Base-by-base conservation (phyloP, 1,140 invertebrate genomes). In the Uloborus diversus region DNA sequence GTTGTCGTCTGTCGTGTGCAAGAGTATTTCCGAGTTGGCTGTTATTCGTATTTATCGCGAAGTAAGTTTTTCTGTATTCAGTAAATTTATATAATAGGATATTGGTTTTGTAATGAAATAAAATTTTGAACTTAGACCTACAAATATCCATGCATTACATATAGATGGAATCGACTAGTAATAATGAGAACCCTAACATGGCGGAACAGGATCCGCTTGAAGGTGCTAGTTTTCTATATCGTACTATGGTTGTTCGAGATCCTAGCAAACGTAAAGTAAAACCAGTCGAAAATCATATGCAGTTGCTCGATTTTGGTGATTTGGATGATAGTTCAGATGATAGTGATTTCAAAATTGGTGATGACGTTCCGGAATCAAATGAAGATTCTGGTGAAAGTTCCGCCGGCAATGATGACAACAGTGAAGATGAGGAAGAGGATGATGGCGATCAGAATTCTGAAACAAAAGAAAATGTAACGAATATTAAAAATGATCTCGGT, bases 311-410 rank as follows among this genome's bases (percentile, higher is more conserved):
- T 86, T 94, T 95, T 86, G 86, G 84, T 47, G 94, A 96, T 88
- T 87, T 94, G 68, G 94, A 92, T 42, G 95, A 97, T 86, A 96
- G 95, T 87, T 96, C 95, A 9, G 95, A 96, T 86, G 96, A 98
- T 86, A 96, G 94, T 83, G 96, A 98, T 88, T 98, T 96, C 88
- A 90, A 95, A 70, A 94, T 96, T 78, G 94, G 95, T 86, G 94
- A 95, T 86, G 93, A 94, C 82, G 91, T 91, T 68, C 84, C 28
- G 27, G 80, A 81, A 70, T 47, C 56, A n/a, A 47, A 71, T 9
- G 51, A 81, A 20, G 80, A 81, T 23, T 65, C 79, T 61, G 70
- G 68, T 56, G 82, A 78, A 20, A 80, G 80, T 30, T 71, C 71
- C 61, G 73, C 79, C 17, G 59, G 65, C 25, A 82, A 80, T 37